Base-by-base conservation (phyloP, 2,113 vertebrate genomes). In the Synchiropus splendidus region DNA sequence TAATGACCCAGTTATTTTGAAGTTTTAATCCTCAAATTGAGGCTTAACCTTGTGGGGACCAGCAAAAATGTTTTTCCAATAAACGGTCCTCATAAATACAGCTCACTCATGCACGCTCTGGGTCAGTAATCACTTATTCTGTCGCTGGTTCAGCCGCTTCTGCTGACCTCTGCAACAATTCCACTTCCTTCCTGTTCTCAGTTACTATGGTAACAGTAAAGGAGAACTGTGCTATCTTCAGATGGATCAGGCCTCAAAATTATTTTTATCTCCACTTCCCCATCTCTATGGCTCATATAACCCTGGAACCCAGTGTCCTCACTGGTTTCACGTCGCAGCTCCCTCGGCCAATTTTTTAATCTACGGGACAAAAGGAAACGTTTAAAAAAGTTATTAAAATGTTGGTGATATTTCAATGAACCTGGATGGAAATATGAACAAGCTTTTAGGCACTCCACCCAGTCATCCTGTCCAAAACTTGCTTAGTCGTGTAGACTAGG, bases 211-310 rank as follows among this genome's bases (percentile, higher is more conserved):
- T 59, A 70, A 77, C 76, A 67, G 58, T 27, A 62, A 70, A 67
- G 50, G 34, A 74, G 63, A 67, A 69, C 57, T 64, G 52, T 43
- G 37, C 58, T 67, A 61, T 72, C 49, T 48, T 64, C 56, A 42
- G 50, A 64, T 61, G 51, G 68, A 78, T 75, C 16, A 21, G 59
- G 41, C 64, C 21, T 10, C 45, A 66, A 68, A 65, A 45, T 46
- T 80, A 70, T 78, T 78, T 75, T 77, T 77, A 81, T 78, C 75
- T 67, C 52, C 57, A 73, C 73, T 77, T 78, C 70, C 70, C 61
- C 49, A 57, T 77, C 58, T 47, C 56, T 48, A 40, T 42, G 51
- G 45, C 42, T 61, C 42, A n/a, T 36, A 37, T 30, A 61, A 42
- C 48, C 45, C 31, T 34, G 39, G 61, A 40, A 65, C 32, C 50